phyloP scores from a whole-genome alignment of 2,797 vertebrate genomes.

The Mastacembelus armatus region DNA sequence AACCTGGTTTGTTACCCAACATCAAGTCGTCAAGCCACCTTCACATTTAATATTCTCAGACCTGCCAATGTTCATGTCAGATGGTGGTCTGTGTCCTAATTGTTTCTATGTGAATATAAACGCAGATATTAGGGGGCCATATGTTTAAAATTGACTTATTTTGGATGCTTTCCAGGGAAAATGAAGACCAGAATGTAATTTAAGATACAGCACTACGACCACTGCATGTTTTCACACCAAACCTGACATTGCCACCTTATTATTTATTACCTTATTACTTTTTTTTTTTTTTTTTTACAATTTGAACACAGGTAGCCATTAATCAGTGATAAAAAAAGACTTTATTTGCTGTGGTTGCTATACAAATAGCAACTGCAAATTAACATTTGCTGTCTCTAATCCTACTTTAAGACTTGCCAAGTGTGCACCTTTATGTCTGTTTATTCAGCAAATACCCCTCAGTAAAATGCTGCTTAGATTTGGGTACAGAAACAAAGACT shows the following conservation, averaged over 20 bases:
- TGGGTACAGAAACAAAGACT: background rate
- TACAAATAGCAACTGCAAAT: background rate
- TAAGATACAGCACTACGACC: background rate
- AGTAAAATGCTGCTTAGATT: background rate
- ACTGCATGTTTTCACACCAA: background rate
- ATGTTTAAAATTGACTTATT: conserved; percentile 12
- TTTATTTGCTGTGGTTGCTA: background rate
- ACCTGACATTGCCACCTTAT: background rate
- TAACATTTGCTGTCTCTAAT: background rate
- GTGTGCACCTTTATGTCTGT: too few species aligned
- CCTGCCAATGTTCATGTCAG: background rate
- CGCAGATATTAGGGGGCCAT: background rate
- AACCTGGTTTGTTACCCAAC: conserved; percentile 6
- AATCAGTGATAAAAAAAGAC: background rate
- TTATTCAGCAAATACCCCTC: background rate
- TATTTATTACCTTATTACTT: background rate
- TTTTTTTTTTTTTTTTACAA: too few species aligned
- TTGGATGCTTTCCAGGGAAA: conserved; percentile 22
- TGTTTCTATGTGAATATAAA: conserved; percentile 28
- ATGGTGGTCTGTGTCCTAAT: background rate
- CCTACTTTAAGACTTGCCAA: too few species aligned
- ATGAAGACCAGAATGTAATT: conserved; percentile 11
- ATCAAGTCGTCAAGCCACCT: background rate
- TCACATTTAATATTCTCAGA: background rate
- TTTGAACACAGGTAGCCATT: background rate